Evolutionary conservation across 2,888 invertebrate species (phyloP).

Genomic region (Amphipyra tragopoginis): DNA sequence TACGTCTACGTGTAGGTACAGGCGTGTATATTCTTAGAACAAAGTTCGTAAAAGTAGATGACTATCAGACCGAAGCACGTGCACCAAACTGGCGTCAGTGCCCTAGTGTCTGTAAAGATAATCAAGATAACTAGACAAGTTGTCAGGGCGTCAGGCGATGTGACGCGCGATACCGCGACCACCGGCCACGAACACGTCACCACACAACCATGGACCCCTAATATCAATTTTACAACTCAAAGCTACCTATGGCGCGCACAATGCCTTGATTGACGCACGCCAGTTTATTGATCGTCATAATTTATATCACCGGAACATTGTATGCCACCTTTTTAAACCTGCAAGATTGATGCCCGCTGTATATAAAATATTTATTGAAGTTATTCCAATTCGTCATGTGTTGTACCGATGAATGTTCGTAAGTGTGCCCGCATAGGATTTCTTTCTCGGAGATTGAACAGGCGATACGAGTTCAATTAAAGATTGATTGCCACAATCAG

Average conservation of each 20-base stretch:
- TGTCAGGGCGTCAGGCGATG: conserved; percentile 41
- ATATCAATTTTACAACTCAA: conserved; percentile 59
- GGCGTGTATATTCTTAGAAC: conserved; percentile 1
- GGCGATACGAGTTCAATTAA: conserved; percentile 79
- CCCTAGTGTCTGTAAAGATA: conserved; percentile 57
- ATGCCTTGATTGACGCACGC: conserved; percentile 65
- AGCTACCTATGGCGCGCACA: conserved; percentile 56
- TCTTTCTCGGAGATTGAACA: conserved; percentile 72
- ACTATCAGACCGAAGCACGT: conserved; percentile 35
- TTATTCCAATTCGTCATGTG: conserved; percentile 51
- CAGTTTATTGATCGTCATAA: conserved; percentile 67
- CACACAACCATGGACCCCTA: conserved; percentile 49
- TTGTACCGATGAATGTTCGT: conserved; percentile 33
- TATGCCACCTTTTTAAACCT: conserved; percentile 63
- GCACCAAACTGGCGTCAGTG: conserved; percentile 29
- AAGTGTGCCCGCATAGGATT: conserved; percentile 55
- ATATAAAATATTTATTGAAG: conserved; percentile 53
- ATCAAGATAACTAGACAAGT: conserved; percentile 65
- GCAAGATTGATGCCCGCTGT: conserved; percentile 64
- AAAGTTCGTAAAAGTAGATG: conserved; percentile 21
- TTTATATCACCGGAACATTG: conserved; percentile 70
- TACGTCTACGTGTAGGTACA: background rate
- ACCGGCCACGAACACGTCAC: conserved; percentile 58
- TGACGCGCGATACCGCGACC: conserved; percentile 53
- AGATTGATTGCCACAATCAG: conserved; percentile 79